Evolutionary conservation across 1,140 invertebrate species (phyloP).

Genomic region (Zaprionus kolodkinae): DNA sequence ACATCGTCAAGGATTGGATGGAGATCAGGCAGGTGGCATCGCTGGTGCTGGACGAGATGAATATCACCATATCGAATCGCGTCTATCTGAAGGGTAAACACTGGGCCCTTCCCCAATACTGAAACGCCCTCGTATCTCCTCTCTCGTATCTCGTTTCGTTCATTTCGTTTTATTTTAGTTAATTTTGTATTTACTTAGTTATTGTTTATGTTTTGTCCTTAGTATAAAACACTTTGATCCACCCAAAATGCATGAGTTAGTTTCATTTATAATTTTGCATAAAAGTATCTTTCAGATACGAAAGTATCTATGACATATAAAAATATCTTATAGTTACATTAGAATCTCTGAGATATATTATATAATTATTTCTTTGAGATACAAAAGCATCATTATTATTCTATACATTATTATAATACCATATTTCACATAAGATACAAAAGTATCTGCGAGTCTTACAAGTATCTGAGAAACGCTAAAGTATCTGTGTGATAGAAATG

Average conservation of each 20-base stretch:
- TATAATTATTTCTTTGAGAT: too few relatives aligned
- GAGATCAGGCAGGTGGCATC: conserved; percentile 93
- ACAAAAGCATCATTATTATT: too few relatives aligned
- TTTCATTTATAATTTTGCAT: background rate
- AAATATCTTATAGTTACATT: too few relatives aligned
- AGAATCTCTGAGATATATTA: too few relatives aligned
- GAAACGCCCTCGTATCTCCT: background rate
- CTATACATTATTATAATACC: too few relatives aligned
- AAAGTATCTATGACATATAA: background rate
- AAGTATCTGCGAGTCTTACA: too few relatives aligned
- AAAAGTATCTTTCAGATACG: background rate
- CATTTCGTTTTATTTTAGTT: conserved; percentile 27
- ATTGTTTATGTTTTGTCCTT: conserved; percentile 29
- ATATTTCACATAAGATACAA: too few relatives aligned
- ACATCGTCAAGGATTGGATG: conserved; percentile 95
- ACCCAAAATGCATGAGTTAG: conserved; percentile 32
- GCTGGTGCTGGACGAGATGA: conserved; percentile 88
- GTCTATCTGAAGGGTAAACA: conserved; percentile 90
- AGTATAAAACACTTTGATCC: conserved; percentile 50
- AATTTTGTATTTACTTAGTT: conserved; percentile 31
- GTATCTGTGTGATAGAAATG: too few relatives aligned
- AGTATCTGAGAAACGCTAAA: too few relatives aligned
- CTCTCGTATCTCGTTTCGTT: conserved; percentile 11
- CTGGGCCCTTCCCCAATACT: conserved; percentile 58
- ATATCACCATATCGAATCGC: conserved; percentile 86